Evolutionary conservation across 2,888 invertebrate species (phyloP).

Genomic region (Lacanobia oleracea): DNA sequence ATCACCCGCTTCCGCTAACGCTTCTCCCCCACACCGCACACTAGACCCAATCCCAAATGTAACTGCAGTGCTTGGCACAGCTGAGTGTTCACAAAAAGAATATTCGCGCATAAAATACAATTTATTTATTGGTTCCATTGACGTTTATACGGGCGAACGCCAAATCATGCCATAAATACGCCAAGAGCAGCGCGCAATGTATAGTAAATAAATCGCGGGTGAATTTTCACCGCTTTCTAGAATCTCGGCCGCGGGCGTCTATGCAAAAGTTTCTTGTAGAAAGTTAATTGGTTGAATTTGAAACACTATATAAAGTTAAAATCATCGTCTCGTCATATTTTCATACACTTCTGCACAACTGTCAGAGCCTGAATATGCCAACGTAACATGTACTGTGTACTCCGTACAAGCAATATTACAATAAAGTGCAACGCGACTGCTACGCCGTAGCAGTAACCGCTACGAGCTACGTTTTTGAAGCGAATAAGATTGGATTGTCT

Average conservation of each 20-base stretch:
- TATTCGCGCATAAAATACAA: slow-evolving; percentile 76
- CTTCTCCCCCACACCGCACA: slow-evolving; percentile 9
- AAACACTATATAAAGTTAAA: slow-evolving; percentile 69
- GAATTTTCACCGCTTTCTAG: slow-evolving; percentile 47
- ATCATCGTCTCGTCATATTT: slow-evolving; percentile 37
- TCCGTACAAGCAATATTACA: too few relatives aligned
- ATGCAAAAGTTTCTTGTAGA: too few relatives aligned
- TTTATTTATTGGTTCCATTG: slow-evolving; percentile 80
- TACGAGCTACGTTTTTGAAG: too few relatives aligned
- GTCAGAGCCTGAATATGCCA: slow-evolving; percentile 39
- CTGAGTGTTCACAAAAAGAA: slow-evolving; percentile 73
- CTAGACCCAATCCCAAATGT: slow-evolving; percentile 69
- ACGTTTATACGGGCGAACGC: slow-evolving; percentile 72
- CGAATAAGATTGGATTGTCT: too few relatives aligned
- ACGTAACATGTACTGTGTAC: slow-evolving; percentile 66
- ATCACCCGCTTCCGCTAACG: slow-evolving; percentile 2
- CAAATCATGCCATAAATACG: slow-evolving; percentile 64
- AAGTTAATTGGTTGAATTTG: too few relatives aligned
- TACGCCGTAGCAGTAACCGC: too few relatives aligned
- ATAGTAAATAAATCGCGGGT: slow-evolving; percentile 41
- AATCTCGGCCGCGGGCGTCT: too few relatives aligned
- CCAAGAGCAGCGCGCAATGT: slow-evolving; percentile 45
- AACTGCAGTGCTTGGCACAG: slow-evolving; percentile 78
- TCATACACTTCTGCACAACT: too few relatives aligned
- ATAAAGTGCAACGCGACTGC: too few relatives aligned